These are phyloP conservation scores for Gobio occitaniae DNA, from an alignment of 2,797 vertebrate species.

Conservation along the genomic window DNA sequence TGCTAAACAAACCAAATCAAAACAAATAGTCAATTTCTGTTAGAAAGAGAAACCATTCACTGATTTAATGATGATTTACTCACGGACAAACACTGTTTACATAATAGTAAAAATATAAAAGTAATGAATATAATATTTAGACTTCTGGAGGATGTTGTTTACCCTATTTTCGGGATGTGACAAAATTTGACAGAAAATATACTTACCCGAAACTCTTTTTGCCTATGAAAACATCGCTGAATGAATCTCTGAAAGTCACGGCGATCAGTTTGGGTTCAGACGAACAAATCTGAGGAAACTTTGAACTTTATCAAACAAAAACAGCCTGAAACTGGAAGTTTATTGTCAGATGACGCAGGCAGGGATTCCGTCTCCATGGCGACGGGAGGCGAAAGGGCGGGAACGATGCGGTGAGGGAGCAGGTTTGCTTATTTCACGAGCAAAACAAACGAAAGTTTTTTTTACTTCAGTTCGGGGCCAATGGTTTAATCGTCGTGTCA, in stretches of 20 bases:
- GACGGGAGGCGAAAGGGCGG: background rate
- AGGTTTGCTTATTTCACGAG: background rate
- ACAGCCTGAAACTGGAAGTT: background rate
- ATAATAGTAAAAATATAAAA: no score
- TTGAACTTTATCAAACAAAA: background rate
- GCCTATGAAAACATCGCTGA: background rate
- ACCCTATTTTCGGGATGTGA: no score
- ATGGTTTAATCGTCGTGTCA: background rate
- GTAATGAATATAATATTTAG: no score
- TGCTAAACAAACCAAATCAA: background rate
- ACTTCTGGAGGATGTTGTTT: background rate
- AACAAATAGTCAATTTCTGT: background rate
- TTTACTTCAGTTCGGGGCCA: background rate
- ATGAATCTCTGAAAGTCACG: background rate
- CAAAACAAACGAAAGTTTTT: background rate
- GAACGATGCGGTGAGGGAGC: background rate
- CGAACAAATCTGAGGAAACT: background rate
- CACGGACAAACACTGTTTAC: no score
- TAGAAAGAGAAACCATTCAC: background rate
- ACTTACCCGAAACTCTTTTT: background rate
- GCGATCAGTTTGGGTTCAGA: background rate
- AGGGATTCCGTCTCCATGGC: conserved; percentile 15
- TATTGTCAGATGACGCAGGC: background rate
- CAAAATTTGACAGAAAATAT: background rate
- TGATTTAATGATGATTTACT: background rate